A percentile compares a stretch with the other conserved stretches of the same genome.
phyloP scores from a whole-genome alignment of 2,888 invertebrate genomes.

The Cheilosia scutellata region DNA sequence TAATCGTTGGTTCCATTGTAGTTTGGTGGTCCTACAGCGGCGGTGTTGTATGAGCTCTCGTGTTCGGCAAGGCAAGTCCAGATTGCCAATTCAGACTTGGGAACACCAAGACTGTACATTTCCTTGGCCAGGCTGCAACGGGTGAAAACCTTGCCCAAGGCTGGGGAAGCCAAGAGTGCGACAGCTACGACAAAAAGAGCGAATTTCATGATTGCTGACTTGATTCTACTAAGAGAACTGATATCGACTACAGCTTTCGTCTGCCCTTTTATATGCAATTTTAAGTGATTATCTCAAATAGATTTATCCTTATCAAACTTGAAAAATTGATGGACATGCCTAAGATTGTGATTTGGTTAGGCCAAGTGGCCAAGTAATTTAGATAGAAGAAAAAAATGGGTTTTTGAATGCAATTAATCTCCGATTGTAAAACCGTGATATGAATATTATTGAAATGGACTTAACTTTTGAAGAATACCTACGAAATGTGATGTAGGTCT shows the following conservation, averaged over 20 bases:
- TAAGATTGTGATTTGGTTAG: too few relatives aligned
- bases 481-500: too few relatives aligned
- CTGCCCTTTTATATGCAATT: neutral
- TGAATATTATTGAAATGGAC: too few relatives aligned
- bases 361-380: too few relatives aligned
- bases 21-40: constrained; percentile 84
- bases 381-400: too few relatives aligned
- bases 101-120: constrained; percentile 82
- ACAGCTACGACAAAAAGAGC: neutral
- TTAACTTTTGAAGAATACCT: too few relatives aligned
- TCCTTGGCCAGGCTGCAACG: constrained; percentile 81
- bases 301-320: neutral
- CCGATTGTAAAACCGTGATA: too few relatives aligned
- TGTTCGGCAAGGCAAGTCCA: constrained; percentile 82
- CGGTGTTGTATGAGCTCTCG: constrained; percentile 84
- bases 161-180: constrained; percentile 69
- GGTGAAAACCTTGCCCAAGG: constrained; percentile 77
- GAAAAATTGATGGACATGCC: too few relatives aligned
- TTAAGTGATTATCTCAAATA: neutral
- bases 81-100: constrained; percentile 79
- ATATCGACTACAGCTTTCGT: neutral
- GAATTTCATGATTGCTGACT: neutral
- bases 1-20: constrained; percentile 84
- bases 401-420: too few relatives aligned
- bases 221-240: neutral